A percentile compares a stretch with the other conserved stretches of the same genome.
These are phyloP conservation scores for Xiphydria camelus DNA, from an alignment of 2,888 invertebrate genomes.

Conservation along the genomic window DNA sequence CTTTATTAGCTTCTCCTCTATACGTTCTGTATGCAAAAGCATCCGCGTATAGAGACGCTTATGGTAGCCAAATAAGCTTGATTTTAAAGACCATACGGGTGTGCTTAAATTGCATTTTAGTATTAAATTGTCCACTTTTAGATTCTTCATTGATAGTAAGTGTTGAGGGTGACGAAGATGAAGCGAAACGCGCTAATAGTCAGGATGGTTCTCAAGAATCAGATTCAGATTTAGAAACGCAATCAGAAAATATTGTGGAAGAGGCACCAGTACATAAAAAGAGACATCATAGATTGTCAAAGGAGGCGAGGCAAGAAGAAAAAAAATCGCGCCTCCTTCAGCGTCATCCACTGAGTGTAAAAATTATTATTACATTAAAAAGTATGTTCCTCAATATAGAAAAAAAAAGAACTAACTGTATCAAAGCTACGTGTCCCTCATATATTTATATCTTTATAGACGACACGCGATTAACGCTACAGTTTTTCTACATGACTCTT, in stretches of 20 bases:
- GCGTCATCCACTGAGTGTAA: slow-evolving; percentile 74
- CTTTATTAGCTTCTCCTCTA: slow-evolving; percentile 77
- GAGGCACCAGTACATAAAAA: slow-evolving; percentile 64
- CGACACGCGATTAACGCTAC: slow-evolving; percentile 68
- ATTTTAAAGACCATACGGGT: slow-evolving; percentile 59
- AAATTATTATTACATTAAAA: slow-evolving; percentile 65
- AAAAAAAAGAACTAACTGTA: too few relatives aligned
- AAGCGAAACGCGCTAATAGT: slow-evolving; percentile 60
- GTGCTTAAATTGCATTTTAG: too few relatives aligned
- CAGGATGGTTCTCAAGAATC: slow-evolving; percentile 67
- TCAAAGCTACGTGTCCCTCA: too few relatives aligned
- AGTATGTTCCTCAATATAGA: too few relatives aligned
- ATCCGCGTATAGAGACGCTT: slow-evolving; percentile 79
- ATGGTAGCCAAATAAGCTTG: slow-evolving; percentile 58
- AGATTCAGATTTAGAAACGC: slow-evolving; percentile 70
- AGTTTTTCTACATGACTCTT: slow-evolving; percentile 71
- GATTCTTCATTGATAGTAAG: slow-evolving; percentile 43
- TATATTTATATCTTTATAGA: slow-evolving; percentile 54
- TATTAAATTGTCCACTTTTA: slow-evolving; percentile 39
- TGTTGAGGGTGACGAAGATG: slow-evolving; percentile 61
- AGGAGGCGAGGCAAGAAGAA: slow-evolving; percentile 71
- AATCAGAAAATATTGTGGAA: slow-evolving; percentile 54
- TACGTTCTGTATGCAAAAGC: slow-evolving; percentile 87
- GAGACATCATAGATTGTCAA: slow-evolving; percentile 68
- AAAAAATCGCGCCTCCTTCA: slow-evolving; percentile 69